Percentiles rank a stretch among this genome's conserved stretches.
Evolutionary conservation across 1,140 invertebrate genomes (phyloP).

Genomic region (Rhizoglyphus robini): DNA sequence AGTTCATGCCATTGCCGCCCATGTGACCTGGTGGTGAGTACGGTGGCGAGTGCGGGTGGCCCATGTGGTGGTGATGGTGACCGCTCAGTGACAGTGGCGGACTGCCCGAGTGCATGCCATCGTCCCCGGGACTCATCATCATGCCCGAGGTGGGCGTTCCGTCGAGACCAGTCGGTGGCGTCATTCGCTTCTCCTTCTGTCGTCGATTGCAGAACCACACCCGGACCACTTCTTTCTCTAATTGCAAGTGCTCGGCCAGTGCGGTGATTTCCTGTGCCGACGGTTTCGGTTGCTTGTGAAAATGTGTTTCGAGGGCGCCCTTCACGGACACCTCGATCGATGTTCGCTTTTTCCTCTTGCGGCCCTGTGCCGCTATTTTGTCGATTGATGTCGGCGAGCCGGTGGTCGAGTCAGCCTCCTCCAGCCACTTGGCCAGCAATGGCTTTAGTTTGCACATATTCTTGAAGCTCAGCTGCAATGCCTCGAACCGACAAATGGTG

Average conservation of each 20-base stretch:
- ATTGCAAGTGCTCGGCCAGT: constrained; percentile 81
- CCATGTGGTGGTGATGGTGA: not conserved
- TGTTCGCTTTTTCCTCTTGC: constrained; percentile 90
- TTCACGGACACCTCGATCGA: constrained; percentile 98
- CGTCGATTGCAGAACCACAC: constrained; percentile 82
- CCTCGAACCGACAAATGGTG: constrained; percentile 98
- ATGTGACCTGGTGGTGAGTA: constrained; percentile 1
- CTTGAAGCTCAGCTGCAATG: constrained; percentile 95
- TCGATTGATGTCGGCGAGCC: constrained; percentile 94
- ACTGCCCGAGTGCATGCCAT: constrained; percentile 2
- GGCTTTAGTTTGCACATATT: constrained; percentile 99
- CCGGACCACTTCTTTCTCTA: constrained; percentile 90
- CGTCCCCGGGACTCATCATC: constrained; percentile 21
- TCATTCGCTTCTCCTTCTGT: not conserved
- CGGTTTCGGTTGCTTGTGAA: constrained; percentile 87
- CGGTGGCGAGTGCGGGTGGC: not conserved
- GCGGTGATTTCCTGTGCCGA: constrained; percentile 92
- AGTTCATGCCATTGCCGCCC: too few relatives aligned
- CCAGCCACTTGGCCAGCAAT: constrained; percentile 94
- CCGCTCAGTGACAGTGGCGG: not conserved
- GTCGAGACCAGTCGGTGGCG: not conserved
- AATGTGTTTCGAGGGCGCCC: constrained; percentile 67
- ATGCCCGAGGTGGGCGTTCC: not conserved
- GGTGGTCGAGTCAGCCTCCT: constrained; percentile 95
- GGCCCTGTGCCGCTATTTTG: constrained; percentile 89